Evolutionary conservation across 2,888 invertebrate species (phyloP).

Genomic region (Mesoligia furuncula): DNA sequence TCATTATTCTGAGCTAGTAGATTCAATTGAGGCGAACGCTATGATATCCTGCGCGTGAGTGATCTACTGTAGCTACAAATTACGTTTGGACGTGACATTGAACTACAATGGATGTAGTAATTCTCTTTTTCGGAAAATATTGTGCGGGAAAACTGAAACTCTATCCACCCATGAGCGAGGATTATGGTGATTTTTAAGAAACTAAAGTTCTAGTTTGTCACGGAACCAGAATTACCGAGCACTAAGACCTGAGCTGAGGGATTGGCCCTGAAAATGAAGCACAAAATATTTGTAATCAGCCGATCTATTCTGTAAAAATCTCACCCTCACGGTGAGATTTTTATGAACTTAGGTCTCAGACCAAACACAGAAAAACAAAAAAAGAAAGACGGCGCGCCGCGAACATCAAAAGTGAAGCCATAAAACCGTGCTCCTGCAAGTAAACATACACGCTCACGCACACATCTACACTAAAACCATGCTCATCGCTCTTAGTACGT

Average conservation of each 20-base stretch:
- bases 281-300: background rate
- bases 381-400: too few species aligned
- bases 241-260: conserved; percentile 70
- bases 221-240: conserved; percentile 62
- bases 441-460: too few species aligned
- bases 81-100: conserved; percentile 35
- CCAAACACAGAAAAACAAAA: too few species aligned
- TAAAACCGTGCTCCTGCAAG: too few species aligned
- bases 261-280: conserved; percentile 70
- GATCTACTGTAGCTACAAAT: conserved; percentile 9
- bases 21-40: conserved; percentile 41
- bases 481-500: too few species aligned
- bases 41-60: conserved; percentile 22
- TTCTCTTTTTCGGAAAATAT: conserved; percentile 20
- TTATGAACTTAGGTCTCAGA: background rate
- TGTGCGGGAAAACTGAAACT: background rate
- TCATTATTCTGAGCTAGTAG: conserved; percentile 39
- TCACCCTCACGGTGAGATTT: background rate
- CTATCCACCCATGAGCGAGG: conserved; percentile 80
- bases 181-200: conserved; percentile 72
- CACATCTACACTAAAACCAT: too few species aligned
- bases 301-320: background rate
- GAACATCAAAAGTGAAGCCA: too few species aligned
- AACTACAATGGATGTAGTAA: conserved; percentile 10
- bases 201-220: conserved; percentile 72